These are phyloP conservation scores for Thinocorus orbignyianus DNA, from an alignment of 2,113 vertebrate genomes.

Conservation along the genomic window DNA sequence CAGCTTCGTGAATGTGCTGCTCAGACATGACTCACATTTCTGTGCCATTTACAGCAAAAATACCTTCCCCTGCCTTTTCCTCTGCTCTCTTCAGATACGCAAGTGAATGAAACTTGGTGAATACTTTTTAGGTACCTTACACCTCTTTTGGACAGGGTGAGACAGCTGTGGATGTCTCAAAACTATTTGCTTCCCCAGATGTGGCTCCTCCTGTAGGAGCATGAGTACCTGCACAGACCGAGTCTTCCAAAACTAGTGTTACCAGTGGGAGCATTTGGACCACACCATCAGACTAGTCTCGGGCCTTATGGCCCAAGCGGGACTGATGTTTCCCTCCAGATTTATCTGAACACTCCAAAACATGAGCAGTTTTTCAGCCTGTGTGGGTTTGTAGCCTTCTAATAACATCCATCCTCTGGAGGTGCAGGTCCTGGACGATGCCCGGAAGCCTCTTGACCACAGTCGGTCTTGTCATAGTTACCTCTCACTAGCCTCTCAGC, in stretches of 20 bases:
- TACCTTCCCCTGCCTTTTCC: neutral
- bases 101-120: neutral
- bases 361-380: neutral
- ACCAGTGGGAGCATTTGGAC: neutral
- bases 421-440: rapidly evolving
- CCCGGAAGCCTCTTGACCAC: neutral
- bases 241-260: neutral
- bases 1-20: neutral
- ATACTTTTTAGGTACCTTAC: neutral
- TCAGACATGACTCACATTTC: neutral
- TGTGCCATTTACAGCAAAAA: neutral
- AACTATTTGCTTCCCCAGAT: neutral
- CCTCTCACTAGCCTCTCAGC: neutral
- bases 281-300: neutral
- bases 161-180: neutral
- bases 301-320: no score
- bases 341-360: neutral
- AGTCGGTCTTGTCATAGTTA: neutral
- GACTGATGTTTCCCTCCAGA: neutral
- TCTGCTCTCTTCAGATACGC: neutral
- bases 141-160: neutral
- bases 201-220: neutral
- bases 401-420: neutral
- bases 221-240: neutral
- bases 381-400: neutral